Base-by-base conservation (phyloP, 2,797 vertebrate genomes). In the Tenualosa ilisha region DNA sequence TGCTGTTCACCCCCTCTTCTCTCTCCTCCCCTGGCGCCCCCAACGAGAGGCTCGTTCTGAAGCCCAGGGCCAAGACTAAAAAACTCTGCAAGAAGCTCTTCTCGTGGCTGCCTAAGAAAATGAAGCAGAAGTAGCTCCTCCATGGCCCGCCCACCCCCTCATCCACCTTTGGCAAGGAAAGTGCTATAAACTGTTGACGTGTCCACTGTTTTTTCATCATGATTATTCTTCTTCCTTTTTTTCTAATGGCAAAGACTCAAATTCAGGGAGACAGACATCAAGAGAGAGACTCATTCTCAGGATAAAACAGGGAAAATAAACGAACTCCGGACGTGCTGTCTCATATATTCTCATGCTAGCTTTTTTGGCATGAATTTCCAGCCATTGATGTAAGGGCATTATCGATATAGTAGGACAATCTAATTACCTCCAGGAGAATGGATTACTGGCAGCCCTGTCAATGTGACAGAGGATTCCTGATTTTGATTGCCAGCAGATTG, bases 41-140 rank as follows among this genome's bases (percentile, higher is more conserved):
- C 2, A 40, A 22, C 37, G 72, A 46, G 72, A 46, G 72, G 17
- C 56, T 50, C 51, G 59, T 20, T 72, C 56, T 50, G 84, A 94
- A 92, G 89, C 92, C 92, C 59, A 95, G 93, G 88, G 86, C 92
- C 82, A 95, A 93, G 88, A 94, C 94, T 90, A 94, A 94, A 93
- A 95, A 94, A 88, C 88, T 96, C 83, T 95, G 91, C 91, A 95
- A 93, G 89, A 93, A 91, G 40, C 88, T 96, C n/a, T 90, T 95
- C 56, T 92, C 92, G 82, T 95, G 93, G 95, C 89, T 95, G 81
- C 94, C 95, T 49, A 92, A 89, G 86, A 96, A 93, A 90, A 90
- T 89, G 82, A 91, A 93, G 63, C 89, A 86, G 61, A 91, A 92
- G 81, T 94, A 94, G 89, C 84, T 72, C n/a, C 65, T 17, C 65